Evolutionary conservation across 2,888 invertebrate genomes (phyloP), one percentile per base, ranked within the genome.

Genomic region (Drosophila mulleri): DNA sequence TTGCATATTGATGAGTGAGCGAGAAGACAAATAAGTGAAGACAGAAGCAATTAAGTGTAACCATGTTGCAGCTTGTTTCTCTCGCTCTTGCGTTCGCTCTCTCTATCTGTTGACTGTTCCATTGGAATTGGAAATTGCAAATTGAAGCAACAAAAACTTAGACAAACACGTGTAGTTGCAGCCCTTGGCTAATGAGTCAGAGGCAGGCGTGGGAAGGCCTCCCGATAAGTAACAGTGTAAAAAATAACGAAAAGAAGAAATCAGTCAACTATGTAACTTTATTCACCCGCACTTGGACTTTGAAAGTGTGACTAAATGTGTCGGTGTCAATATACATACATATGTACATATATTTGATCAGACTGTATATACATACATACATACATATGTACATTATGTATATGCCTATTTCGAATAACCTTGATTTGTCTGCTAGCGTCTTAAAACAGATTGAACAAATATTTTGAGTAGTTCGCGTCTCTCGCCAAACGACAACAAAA

Each of bases 351-450:
- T 32, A 18, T 53, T 20, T 53, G 56, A 63, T 57, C 65, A 48
- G 41, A 26, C 32, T 44, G 9, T 50, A 41, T 14, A 62, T 59
- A 16, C 11, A 23, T 12, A 37, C 18, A 9, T 23, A 9, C 11
- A 8, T n/a, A 5, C 26, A 5, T 41, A n/a, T 8, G 20, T 26
- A n/a, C n/a, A n/a, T n/a, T 7, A 16, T 20, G 8, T 62, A 8
- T 14, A 14, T 59, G 44, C 59, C 18, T 60, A 18, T 47, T 65
- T 39, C 29, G 39, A 58, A 78, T 79, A 75, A 77, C 80, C 77
- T 77, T 77, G 77, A 75, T 79, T 75, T 70, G 77, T 70, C 70
- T 70, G 80, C 66, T 79, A 60, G 45, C 57, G 41, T 58, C 29
- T 47, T 57, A 57, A 57, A 44, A 44, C 42, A 35, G 20, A 60